These are phyloP conservation scores for Prunella himalayana DNA, from an alignment of 2,113 vertebrate genomes.

Conservation along the genomic window DNA sequence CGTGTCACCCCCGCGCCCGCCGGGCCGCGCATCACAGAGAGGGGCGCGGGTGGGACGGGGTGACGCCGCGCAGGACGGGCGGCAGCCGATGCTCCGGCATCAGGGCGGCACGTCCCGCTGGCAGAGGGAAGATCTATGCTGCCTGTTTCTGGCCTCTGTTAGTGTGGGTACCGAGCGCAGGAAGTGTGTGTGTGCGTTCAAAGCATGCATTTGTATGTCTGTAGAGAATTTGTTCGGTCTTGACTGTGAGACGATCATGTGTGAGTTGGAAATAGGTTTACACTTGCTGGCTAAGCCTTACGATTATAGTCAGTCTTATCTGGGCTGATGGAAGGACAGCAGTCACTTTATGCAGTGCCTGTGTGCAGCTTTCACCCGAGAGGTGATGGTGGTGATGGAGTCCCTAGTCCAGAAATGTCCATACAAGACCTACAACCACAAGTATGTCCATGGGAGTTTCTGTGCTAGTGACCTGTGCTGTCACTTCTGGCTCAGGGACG, in stretches of 20 bases:
- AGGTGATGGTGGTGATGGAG: not conserved
- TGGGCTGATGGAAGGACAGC: not conserved
- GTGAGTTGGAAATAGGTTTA: not conserved
- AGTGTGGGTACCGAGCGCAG: not conserved
- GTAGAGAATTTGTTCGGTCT: not conserved
- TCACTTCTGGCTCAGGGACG: too few species aligned
- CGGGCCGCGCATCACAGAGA: rapidly evolving
- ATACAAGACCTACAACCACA: rapidly evolving
- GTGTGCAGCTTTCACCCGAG: not conserved
- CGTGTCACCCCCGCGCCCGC: not conserved
- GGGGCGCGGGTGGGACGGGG: not conserved
- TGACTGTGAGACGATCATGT: rapidly evolving
- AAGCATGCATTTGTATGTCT: not conserved
- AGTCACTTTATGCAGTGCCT: rapidly evolving
- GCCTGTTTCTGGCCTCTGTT: not conserved
- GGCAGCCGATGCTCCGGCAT: not conserved
- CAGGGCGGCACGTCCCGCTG: rapidly evolving
- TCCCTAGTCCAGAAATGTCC: not conserved
- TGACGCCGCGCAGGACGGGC: rapidly evolving
- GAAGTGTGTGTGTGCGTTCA: not conserved
- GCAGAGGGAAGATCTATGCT: rapidly evolving
- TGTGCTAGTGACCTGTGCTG: rapidly evolving
- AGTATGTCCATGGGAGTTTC: rapidly evolving
- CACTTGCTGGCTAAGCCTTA: rapidly evolving
- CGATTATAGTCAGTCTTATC: rapidly evolving